A percentile compares a stretch with the other conserved stretches of the same genome.
These are phyloP conservation scores for Enteromius afrohamiltoni DNA, from an alignment of 2,797 vertebrate genomes.

Conservation along the genomic window DNA sequence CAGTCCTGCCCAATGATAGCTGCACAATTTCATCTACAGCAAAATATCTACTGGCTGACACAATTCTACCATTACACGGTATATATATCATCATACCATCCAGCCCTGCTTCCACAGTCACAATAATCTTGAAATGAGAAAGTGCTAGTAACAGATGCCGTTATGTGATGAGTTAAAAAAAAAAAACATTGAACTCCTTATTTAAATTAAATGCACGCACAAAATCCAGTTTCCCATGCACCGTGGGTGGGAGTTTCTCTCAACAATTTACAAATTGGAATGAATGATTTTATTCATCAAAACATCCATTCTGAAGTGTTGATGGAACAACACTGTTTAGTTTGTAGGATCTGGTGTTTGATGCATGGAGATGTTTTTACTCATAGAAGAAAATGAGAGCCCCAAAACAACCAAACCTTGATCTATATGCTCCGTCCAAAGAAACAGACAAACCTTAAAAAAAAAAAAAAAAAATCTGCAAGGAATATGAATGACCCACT, in stretches of 20 bases:
- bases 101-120: neutral
- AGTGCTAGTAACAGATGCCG: neutral
- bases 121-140: neutral
- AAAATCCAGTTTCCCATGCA: conserved; percentile 41
- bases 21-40: neutral
- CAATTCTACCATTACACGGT: neutral
- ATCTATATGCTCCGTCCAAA: neutral
- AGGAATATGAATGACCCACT: neutral
- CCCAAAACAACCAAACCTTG: neutral
- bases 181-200: neutral
- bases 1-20: neutral
- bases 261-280: conserved; percentile 50
- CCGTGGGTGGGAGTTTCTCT: conserved; percentile 39
- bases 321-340: conserved; percentile 45
- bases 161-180: conserved; percentile 5
- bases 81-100: neutral
- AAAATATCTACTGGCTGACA: neutral
- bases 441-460: neutral
- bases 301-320: conserved; percentile 40
- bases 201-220: neutral
- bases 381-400: neutral
- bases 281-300: conserved; percentile 48
- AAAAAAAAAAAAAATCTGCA: neutral
- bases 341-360: conserved; percentile 35
- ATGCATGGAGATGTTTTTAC: conserved; percentile 25